These are phyloP conservation scores for Lemur catta DNA, from an alignment of 2,797 vertebrate genomes.

Conservation along the genomic window DNA sequence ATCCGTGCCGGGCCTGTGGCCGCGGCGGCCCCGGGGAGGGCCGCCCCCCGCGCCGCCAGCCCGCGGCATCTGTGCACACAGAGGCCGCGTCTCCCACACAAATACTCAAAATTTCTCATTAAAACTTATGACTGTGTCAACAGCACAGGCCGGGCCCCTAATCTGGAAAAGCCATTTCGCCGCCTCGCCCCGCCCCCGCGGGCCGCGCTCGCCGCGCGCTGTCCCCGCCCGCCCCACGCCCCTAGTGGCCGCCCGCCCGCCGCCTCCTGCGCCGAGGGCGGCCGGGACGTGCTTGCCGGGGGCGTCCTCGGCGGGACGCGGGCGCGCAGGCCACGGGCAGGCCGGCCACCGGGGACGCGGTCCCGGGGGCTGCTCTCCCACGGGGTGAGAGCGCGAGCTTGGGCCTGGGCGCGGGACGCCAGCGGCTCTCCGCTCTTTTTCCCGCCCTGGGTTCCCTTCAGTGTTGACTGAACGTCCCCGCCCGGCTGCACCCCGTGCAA, in stretches of 20 bases:
- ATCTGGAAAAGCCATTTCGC: constrained; percentile 86
- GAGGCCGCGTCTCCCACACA: constrained; percentile 89
- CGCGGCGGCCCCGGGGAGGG: constrained; percentile 72
- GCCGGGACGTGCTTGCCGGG: background rate
- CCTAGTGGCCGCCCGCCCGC: background rate
- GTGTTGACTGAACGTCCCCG: background rate
- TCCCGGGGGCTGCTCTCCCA: background rate
- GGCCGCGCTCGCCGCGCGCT: constrained; percentile 34
- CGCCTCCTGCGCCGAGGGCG: background rate
- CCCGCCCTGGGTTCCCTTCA: background rate
- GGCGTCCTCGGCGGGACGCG: background rate
- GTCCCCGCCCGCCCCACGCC: background rate
- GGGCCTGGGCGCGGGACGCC: background rate
- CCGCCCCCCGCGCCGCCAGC: constrained; percentile 64
- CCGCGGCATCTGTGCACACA: constrained; percentile 92
- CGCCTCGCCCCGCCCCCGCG: constrained; percentile 35
- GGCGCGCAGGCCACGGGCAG: background rate
- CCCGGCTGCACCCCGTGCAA: background rate
- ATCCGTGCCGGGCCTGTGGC: constrained; percentile 89
- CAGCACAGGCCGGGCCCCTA: constrained; percentile 85
- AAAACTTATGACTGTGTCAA: constrained; percentile 91
- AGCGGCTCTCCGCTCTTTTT: background rate
- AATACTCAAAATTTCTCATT: constrained; percentile 90
- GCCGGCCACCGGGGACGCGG: background rate
- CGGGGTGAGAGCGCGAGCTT: background rate